Conservation (phyloP, 2,113 vertebrate species). For the Phrynosoma platyrhinos region DNA sequence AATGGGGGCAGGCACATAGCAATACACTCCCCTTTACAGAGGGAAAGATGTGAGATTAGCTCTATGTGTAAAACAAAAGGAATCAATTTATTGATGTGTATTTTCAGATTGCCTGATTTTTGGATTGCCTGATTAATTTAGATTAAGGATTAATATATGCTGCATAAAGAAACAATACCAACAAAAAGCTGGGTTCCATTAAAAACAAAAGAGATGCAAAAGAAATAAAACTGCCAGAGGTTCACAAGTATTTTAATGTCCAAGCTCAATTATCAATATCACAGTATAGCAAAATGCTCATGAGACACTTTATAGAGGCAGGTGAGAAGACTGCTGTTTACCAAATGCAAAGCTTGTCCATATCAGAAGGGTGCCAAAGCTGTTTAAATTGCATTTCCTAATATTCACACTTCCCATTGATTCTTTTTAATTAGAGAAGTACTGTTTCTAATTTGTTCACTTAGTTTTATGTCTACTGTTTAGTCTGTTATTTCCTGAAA, state of each 20-base stretch:
- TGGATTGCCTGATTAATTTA: conserved; percentile 36
- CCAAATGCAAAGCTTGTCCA: conserved; percentile 63
- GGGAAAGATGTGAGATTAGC: no score
- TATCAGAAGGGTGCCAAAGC: conserved; percentile 66
- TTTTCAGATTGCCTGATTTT: not conserved
- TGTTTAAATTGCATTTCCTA: conserved; percentile 66
- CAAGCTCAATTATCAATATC: conserved; percentile 52
- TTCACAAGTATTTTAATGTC: conserved; percentile 61
- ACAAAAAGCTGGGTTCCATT: not conserved
- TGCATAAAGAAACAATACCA: conserved; percentile 29
- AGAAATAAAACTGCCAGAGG: conserved; percentile 49
- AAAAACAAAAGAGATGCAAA: not conserved
- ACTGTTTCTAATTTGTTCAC: conserved; percentile 67
- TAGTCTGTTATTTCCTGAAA: conserved; percentile 72
- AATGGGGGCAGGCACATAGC: no score
- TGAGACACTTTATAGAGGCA: conserved; percentile 45
- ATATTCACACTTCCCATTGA: conserved; percentile 70
- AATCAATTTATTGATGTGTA: no score
- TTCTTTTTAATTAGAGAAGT: conserved; percentile 64
- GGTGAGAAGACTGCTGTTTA: conserved; percentile 69
- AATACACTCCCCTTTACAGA: no score
- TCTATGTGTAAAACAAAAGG: no score
- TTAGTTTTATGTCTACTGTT: conserved; percentile 63
- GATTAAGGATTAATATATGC: conserved; percentile 43
- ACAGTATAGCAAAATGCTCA: conserved; percentile 56